A percentile compares a stretch with the other conserved stretches of the same genome.
These are phyloP conservation scores for Calameuta filiformis DNA, from an alignment of 2,888 invertebrate species.

Conservation along the genomic window DNA sequence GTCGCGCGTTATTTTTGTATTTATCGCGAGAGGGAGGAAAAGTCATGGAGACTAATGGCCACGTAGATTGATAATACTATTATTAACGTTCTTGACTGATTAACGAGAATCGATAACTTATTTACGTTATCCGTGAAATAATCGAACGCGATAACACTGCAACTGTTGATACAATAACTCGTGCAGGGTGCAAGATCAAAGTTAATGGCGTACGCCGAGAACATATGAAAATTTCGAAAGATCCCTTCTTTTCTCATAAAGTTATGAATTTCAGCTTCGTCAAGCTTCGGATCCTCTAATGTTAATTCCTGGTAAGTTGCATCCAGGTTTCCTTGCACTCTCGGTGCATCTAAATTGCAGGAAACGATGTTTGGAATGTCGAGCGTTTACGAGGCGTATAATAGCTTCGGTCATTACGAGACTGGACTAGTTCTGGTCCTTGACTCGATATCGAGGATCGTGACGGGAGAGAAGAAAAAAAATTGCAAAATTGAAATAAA, in stretches of 20 bases:
- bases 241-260: too few relatives aligned
- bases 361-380: constrained; percentile 1
- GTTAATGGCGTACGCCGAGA: too few relatives aligned
- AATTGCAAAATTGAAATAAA: too few relatives aligned
- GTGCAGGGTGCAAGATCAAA: too few relatives aligned
- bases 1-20: background rate
- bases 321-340: background rate
- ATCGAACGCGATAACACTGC: background rate
- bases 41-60: background rate
- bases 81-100: background rate
- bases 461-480: too few relatives aligned
- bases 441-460: background rate
- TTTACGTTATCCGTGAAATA: background rate
- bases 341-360: background rate
- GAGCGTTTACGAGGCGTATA: constrained; percentile 1
- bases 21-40: background rate
- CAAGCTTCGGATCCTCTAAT: background rate
- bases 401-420: background rate
- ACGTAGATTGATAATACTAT: background rate
- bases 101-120: background rate
- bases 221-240: too few relatives aligned
- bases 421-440: background rate
- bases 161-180: too few relatives aligned
- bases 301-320: background rate
- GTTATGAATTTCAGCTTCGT: background rate